Base-by-base conservation (phyloP, 2,888 invertebrate species). In the Bursaphelenchus okinawaensis region DNA sequence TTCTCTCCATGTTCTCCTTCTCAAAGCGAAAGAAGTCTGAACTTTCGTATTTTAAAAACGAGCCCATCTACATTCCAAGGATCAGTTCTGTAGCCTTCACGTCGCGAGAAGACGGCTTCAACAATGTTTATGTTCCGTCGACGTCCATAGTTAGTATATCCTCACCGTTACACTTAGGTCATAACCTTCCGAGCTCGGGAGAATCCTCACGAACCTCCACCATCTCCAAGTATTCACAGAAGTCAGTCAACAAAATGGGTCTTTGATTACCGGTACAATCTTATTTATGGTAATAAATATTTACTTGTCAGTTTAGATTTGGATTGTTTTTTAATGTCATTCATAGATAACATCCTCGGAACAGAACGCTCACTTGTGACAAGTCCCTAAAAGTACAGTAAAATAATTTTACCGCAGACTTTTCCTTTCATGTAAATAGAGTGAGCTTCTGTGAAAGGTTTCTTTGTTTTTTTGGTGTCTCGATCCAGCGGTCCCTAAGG, bases 1-100 rank as follows among this genome's bases (percentile, higher is more conserved):
- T 85, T 16, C 75, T 85, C 6, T 83, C 84, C 7, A 71, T 79
- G 52, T 79, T 79, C 66, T 72, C 76, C 55, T 78, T 78, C 58
- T n/a, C n/a, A n/a, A 19, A n/a, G 9, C 12, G 1, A 3, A 56
- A 56, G 19, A 56, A 4, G 2, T 16, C 20, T 19, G 26, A 24
- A 40, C n/a, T 40, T 16, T 16, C 12, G n/a, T 40, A n/a, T n/a
- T 40, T 40, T 6, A 12, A 12, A 1, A 40, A n/a, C n/a, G 40
- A 40, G 40, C 40, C 40, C n/a, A 40, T 40, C 40, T 40, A 40
- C 40, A 40, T 40, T 40, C 40, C 40, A 16, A 12, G 40, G 12
- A n/a, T 40, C 12, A 40, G n/a, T 6, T 40, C 40, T 16, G 16
- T 16, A 12, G n/a, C 12, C 40, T 40, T 40, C n/a, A n/a, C n/a